Evolutionary conservation across 2,888 invertebrate genomes (phyloP).

Genomic region (Cheilosia urbana): DNA sequence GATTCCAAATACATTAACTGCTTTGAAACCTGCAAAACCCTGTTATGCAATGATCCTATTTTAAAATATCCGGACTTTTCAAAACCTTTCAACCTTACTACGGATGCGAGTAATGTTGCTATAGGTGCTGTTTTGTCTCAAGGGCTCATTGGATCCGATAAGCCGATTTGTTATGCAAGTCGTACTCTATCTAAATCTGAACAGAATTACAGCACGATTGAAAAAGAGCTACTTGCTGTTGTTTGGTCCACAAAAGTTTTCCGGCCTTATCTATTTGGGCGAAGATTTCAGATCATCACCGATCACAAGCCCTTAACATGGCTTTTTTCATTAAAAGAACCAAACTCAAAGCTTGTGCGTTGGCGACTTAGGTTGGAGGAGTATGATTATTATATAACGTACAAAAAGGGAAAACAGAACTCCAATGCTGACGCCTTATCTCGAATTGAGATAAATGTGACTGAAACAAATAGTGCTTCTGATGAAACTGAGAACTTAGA

Average conservation of each 20-base stretch:
- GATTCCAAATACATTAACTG: no score
- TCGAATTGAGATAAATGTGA: not conserved
- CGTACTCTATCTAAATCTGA: no score
- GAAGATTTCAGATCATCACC: not conserved
- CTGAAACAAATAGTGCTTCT: not conserved
- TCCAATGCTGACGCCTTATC: conserved; percentile 10
- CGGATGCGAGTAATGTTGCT: conserved; percentile 15
- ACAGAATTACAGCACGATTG: no score
- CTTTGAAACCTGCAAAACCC: no score
- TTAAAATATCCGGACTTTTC: no score
- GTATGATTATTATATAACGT: conserved; percentile 43
- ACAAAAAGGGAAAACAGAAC: conserved; percentile 51
- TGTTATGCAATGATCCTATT: no score
- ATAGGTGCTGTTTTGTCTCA: conserved; percentile 63
- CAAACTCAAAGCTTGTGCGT: conserved; percentile 45
- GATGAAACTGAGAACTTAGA: not conserved
- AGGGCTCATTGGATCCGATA: conserved; percentile 36
- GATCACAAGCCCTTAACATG: conserved; percentile 75
- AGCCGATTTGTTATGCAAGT: conserved; percentile 53
- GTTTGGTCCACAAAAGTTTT: conserved; percentile 75
- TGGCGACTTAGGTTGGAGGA: conserved; percentile 47
- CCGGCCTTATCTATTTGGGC: not conserved
- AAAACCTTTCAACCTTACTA: no score
- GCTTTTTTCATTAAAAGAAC: conserved; percentile 39
- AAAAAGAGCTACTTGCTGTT: no score